A percentile compares a stretch with the other conserved stretches of the same genome.
These are phyloP conservation scores for Anastrepha obliqua DNA, from an alignment of 1,140 invertebrate species.

Conservation along the genomic window DNA sequence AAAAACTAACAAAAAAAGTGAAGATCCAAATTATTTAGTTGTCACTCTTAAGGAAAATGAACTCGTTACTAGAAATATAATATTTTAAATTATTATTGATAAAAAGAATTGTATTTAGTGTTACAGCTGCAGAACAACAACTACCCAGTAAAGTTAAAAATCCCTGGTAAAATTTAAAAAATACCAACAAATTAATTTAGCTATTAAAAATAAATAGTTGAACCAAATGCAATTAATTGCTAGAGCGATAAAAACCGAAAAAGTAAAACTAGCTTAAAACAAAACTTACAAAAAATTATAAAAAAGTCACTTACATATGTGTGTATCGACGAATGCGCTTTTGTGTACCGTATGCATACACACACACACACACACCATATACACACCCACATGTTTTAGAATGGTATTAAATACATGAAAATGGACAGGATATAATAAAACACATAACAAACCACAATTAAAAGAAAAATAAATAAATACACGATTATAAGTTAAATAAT, in stretches of 20 bases:
- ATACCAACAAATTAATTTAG: background rate
- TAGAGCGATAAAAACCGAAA: background rate
- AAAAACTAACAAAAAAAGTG: background rate
- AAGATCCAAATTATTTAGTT: background rate
- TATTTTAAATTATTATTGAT: background rate
- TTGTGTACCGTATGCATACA: background rate
- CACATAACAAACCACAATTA: background rate
- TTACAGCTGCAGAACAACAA: background rate
- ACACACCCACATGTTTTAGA: background rate
- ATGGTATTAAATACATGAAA: background rate
- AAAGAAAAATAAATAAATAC: conserved; percentile 5
- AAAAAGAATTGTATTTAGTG: background rate
- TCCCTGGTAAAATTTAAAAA: background rate
- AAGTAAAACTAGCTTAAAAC: background rate
- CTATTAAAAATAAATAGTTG: background rate
- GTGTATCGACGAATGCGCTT: conserved; percentile 15
- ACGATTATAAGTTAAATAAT: conserved; percentile 52
- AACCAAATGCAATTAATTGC: background rate
- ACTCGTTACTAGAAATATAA: background rate
- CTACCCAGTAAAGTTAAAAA: background rate
- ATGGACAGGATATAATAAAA: background rate
- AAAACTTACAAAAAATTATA: background rate
- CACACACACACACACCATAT: background rate
- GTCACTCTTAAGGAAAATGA: background rate
- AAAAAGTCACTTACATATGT: background rate